These are phyloP conservation scores for Thelaira solivaga DNA, from an alignment of 2,888 invertebrate species.

Conservation along the genomic window DNA sequence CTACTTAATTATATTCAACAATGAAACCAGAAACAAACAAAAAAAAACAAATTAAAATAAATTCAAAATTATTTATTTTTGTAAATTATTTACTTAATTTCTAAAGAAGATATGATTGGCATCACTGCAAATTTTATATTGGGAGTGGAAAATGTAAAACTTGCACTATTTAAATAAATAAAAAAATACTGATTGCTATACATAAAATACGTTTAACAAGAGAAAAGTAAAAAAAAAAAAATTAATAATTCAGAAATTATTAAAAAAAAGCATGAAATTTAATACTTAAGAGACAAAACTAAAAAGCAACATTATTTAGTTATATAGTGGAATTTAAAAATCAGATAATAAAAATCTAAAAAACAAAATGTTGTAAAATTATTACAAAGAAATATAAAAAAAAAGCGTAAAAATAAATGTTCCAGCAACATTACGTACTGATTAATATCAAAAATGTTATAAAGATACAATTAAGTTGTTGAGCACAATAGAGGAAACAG, in stretches of 20 bases:
- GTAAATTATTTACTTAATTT: not conserved
- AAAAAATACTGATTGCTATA: conserved; percentile 28
- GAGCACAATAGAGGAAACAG: not conserved
- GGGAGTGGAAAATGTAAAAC: not conserved
- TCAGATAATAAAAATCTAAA: conserved; percentile 3
- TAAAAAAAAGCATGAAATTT: conserved; percentile 14
- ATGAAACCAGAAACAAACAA: not conserved
- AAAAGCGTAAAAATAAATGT: conserved; percentile 22
- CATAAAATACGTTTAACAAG: conserved; percentile 34
- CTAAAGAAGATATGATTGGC: conserved; percentile 6
- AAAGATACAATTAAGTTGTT: conserved; percentile 9
- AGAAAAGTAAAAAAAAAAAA: no score
- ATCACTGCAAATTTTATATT: conserved; percentile 13
- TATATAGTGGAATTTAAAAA: conserved; percentile 21
- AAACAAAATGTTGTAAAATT: conserved; percentile 33
- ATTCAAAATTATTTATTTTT: conserved; percentile 14
- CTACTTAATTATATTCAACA: not conserved
- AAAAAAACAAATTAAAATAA: not conserved
- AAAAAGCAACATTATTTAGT: conserved; percentile 46
- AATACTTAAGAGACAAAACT: conserved; percentile 35
- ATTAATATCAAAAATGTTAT: conserved; percentile 17
- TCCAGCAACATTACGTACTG: conserved; percentile 40
- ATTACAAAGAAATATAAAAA: conserved; percentile 23
- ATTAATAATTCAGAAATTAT: conserved; percentile 40
- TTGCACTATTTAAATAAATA: conserved; percentile 1